Evolutionary conservation across 2,888 invertebrate genomes (phyloP).

Genomic region (Phrixothrix hirtus): DNA sequence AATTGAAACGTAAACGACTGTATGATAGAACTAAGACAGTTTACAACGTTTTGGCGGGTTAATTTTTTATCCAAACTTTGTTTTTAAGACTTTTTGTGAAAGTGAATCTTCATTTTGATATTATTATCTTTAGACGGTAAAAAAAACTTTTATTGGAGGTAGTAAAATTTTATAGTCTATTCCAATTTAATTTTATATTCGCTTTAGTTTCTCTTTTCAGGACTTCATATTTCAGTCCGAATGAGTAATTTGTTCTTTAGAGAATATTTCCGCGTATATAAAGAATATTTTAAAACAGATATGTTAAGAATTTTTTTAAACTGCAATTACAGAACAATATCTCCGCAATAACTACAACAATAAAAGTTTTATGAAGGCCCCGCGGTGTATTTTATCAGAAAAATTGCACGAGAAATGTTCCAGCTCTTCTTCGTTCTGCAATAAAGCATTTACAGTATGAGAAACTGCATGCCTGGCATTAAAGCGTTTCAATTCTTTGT

Average conservation of each 20-base stretch:
- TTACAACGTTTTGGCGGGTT: too few species aligned
- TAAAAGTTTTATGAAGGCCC: conserved; percentile 21
- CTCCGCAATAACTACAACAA: conserved; percentile 17
- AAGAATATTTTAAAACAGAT: not conserved
- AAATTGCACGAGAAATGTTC: conserved; percentile 8
- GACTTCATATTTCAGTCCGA: not conserved
- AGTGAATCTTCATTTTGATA: not conserved
- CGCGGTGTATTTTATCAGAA: conserved; percentile 14
- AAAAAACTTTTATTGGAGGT: not conserved
- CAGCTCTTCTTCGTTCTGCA: conserved; percentile 1
- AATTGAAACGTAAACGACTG: too few species aligned
- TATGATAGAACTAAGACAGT: too few species aligned
- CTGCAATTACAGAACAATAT: conserved; percentile 16
- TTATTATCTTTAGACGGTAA: not conserved
- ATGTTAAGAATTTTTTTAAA: conserved; percentile 12
- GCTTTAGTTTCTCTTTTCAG: not conserved
- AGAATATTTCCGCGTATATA: not conserved
- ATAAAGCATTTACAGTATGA: not conserved
- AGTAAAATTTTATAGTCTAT: conserved; percentile 1
- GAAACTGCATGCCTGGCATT: not conserved
- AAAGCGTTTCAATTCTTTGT: not conserved
- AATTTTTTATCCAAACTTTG: not conserved
- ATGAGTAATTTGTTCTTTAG: not conserved
- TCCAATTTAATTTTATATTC: not conserved
- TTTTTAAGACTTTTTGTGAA: not conserved